Base-by-base conservation (phyloP, 1,140 invertebrate genomes). In the Anastrepha ludens region DNA sequence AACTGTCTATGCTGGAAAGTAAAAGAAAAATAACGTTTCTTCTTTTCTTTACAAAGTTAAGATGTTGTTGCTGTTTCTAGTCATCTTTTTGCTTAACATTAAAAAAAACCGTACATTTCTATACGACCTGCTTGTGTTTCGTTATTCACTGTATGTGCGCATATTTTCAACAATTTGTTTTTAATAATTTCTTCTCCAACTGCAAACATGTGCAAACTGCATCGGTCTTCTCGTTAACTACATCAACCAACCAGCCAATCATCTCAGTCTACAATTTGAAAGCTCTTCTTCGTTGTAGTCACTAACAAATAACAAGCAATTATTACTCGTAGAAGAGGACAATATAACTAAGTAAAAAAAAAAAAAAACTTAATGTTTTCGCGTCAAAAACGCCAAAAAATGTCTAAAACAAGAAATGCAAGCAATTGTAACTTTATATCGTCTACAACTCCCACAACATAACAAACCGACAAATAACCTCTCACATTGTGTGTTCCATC, bases 391-490 rank as follows among this genome's bases (percentile, higher is more conserved):
- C 47, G 74, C 74, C 44, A 55, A 74, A 62, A 47, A 47, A 81
- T 81, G 74, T 55, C 47, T 81, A 81, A 50, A 81, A 81, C 15
- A 50, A 55, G 17, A 9, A 81, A 74, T 74, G 67, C 74, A 81
- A 81, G 44, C 74, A 55, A 81, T 81, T 81, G 74, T 81, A 81
- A 81, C n/a, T 81, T 41, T 55, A 17, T 81, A 81, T 20, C 44
- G 29, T 20, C 70, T 44, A 44, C 70, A 44, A 74, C 44, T 47
- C 17, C 74, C 20, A 81, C 74, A 81, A 81, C 44, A 81, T 81
- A 81, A 81, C 74, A 81, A 81, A 81, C 67, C 74, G 50, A 81
- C 74, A 81, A 81, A 81, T 81, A 81, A 81, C 74, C 47, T 81
- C 47, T 81, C 74, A 55, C 47, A 50, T 55, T 81, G 74, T 81